phyloP scores from a whole-genome alignment of 2,113 vertebrate genomes.

The Lasiurus cinereus region DNA sequence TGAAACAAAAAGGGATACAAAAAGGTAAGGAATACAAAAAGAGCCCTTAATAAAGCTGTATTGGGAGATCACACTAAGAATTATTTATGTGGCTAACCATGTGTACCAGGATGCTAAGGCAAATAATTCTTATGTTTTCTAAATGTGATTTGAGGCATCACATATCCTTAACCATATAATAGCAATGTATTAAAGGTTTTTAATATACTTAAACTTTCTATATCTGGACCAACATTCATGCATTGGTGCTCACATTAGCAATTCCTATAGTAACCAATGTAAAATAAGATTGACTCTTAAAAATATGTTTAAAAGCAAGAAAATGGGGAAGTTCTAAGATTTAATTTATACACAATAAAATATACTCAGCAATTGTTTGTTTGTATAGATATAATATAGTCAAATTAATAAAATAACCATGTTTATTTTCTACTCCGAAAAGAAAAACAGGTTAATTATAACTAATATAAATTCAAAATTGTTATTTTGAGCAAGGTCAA shows the following conservation, averaged over 20 bases:
- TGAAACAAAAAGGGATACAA: not conserved
- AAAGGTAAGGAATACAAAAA: not conserved
- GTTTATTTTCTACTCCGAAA: not conserved
- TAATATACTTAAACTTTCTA: constrained; percentile 35
- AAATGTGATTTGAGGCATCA: not conserved
- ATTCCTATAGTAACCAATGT: not conserved
- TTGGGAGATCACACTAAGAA: not conserved
- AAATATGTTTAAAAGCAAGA: constrained; percentile 30
- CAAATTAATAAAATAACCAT: constrained; percentile 6
- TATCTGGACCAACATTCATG: not conserved
- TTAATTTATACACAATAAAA: not conserved
- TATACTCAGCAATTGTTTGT: not conserved
- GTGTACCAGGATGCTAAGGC: not conserved
- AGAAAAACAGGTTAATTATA: not conserved
- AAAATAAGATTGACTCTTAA: not conserved
- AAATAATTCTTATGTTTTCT: constrained; percentile 29
- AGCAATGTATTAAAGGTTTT: not conserved
- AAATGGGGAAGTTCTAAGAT: not conserved
- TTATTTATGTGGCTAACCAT: not conserved
- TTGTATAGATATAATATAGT: not conserved
- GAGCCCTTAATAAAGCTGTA: not conserved
- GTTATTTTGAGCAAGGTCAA: not conserved
- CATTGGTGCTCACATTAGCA: not conserved
- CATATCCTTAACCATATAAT: not conserved
- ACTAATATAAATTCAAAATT: not conserved